These are phyloP conservation scores for Phaedon cochleariae DNA, from an alignment of 2,888 invertebrate species.

Conservation along the genomic window DNA sequence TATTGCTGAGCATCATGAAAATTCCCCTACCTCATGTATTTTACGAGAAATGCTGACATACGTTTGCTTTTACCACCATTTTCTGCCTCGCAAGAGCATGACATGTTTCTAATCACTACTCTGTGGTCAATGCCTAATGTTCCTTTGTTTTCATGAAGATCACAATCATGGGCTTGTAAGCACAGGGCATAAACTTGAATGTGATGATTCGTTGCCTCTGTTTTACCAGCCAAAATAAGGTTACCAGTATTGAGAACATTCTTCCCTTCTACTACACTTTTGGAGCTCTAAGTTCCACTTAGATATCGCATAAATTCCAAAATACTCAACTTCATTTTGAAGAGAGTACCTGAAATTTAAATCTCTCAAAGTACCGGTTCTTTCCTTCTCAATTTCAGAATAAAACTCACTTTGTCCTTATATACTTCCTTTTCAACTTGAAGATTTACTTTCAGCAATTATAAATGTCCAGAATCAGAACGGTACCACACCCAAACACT, in stretches of 20 bases:
- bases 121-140: not conserved
- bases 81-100: conserved; percentile 13
- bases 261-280: not conserved
- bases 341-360: too few relatives aligned
- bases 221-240: not conserved
- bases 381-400: too few relatives aligned
- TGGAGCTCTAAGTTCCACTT: not conserved
- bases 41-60: conserved; percentile 13
- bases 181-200: not conserved
- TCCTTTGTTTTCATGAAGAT: not conserved
- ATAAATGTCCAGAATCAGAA: too few relatives aligned
- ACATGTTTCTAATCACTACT: not conserved
- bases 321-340: not conserved
- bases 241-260: not conserved
- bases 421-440: too few relatives aligned
- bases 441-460: too few relatives aligned
- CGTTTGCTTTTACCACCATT: conserved; percentile 20
- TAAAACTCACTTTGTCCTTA: too few relatives aligned
- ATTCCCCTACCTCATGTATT: conserved; percentile 15
- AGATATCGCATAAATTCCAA: not conserved
- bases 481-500: too few relatives aligned
- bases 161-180: not conserved
- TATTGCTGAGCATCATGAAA: too few relatives aligned
- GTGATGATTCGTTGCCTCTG: not conserved
- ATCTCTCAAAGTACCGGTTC: too few relatives aligned